phyloP scores from a whole-genome alignment of 2,113 vertebrate genomes.

The Paradoxurus hermaphroditus region DNA sequence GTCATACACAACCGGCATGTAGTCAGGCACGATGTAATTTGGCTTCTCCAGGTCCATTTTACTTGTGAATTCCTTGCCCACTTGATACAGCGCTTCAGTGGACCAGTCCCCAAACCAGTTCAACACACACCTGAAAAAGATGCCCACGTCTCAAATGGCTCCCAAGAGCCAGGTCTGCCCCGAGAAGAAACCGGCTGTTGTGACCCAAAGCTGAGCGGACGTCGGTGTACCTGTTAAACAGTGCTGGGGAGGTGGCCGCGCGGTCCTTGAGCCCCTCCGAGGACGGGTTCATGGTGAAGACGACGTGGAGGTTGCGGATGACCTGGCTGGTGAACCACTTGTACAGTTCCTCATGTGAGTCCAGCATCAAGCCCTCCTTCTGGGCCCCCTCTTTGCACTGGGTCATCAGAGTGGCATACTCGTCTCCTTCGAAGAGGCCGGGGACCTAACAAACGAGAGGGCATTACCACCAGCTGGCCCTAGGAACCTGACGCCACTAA shows the following conservation, averaged over 20 bases:
- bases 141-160: fast-evolving
- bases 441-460: constrained; percentile 87
- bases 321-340: constrained; percentile 99
- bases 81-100: constrained; percentile 97
- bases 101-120: constrained; percentile 99
- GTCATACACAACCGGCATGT: constrained; percentile 97
- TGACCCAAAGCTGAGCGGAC: fast-evolving
- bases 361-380: constrained; percentile 98
- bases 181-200: fast-evolving
- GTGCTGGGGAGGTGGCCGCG: constrained; percentile 96
- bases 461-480: fast-evolving
- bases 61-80: constrained; percentile 98
- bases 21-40: constrained; percentile 97
- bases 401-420: constrained; percentile 98
- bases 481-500: fast-evolving
- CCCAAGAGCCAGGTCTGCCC: neutral
- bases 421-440: constrained; percentile 97
- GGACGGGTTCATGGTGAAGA: constrained; percentile 99
- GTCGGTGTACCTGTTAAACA: constrained; percentile 94
- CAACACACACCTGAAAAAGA: constrained; percentile 91
- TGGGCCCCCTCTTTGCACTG: constrained; percentile 99
- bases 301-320: constrained; percentile 98
- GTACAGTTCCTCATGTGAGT: constrained; percentile 98
- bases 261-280: constrained; percentile 98
- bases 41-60: constrained; percentile 99